Evolutionary conservation across 2,113 vertebrate species (phyloP).

Genomic region (Apaloderma vittatum): DNA sequence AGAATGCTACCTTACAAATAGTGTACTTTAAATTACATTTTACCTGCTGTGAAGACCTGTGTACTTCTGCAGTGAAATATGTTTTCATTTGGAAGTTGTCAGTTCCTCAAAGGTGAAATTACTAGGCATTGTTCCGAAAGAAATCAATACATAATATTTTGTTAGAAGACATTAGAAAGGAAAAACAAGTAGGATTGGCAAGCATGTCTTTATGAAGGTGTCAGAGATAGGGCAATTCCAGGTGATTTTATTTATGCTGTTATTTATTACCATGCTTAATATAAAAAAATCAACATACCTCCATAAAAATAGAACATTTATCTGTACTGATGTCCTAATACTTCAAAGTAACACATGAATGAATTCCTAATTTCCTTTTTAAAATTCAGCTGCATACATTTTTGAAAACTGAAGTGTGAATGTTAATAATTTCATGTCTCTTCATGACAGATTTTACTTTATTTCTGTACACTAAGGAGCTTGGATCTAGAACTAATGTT

Average conservation of each 20-base stretch:
- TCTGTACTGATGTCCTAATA: not conserved
- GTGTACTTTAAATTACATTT: conserved; percentile 53
- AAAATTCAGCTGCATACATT: not conserved
- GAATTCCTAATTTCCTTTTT: not conserved
- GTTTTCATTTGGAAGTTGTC: conserved; percentile 67
- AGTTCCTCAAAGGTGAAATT: conserved; percentile 61
- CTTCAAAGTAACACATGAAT: not conserved
- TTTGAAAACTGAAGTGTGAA: not conserved
- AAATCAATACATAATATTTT: conserved; percentile 55
- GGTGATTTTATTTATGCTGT: not conserved
- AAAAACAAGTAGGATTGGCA: not conserved
- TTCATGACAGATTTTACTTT: not conserved
- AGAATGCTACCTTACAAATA: conserved; percentile 32
- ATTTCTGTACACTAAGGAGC: not conserved
- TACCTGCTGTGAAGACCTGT: conserved; percentile 60
- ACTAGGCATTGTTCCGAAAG: conserved; percentile 37
- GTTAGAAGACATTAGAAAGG: not conserved
- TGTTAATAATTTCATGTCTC: not conserved
- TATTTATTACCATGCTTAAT: not conserved
- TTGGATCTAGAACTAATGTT: not conserved
- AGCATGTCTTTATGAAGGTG: not conserved
- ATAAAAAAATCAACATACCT: not conserved
- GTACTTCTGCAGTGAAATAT: conserved; percentile 51
- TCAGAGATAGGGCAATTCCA: not conserved
- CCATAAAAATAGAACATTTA: not conserved